Percentiles rank a stretch among this genome's conserved stretches.
Evolutionary conservation across 2,797 vertebrate genomes (phyloP).

Genomic region (Argentina silus): DNA sequence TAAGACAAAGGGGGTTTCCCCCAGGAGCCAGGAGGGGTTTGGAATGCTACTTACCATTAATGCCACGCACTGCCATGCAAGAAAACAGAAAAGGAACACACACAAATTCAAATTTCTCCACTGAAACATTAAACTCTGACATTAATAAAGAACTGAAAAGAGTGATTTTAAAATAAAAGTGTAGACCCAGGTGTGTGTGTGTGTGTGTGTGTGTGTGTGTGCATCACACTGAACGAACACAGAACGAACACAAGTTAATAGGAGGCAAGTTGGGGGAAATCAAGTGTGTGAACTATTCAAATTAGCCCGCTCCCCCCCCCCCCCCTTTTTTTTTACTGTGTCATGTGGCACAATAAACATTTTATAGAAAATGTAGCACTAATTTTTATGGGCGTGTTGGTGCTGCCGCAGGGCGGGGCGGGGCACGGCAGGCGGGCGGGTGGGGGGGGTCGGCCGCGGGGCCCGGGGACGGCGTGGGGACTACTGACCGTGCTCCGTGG

Average conservation of each 20-base stretch:
- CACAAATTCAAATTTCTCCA: conserved; percentile 43
- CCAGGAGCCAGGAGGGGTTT: not conserved
- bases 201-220: not conserved
- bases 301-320: conserved; percentile 39
- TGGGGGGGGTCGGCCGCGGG: conserved; percentile 8
- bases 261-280: conserved; percentile 43
- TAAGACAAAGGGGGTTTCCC: not conserved
- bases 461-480: conserved; percentile 51
- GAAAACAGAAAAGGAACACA: conserved; percentile 45
- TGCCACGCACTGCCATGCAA: conserved; percentile 66
- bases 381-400: conserved; percentile 80
- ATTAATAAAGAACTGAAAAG: conserved; percentile 4
- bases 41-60: conserved; percentile 69
- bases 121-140: conserved; percentile 19
- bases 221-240: not conserved
- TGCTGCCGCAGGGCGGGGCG: conserved; percentile 63
- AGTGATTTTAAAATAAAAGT: conserved; percentile 4
- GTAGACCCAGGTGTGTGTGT: conserved; percentile 15
- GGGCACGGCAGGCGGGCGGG: not conserved
- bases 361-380: conserved; percentile 71
- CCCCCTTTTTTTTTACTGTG: conserved; percentile 42
- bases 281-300: conserved; percentile 57
- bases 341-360: conserved; percentile 70
- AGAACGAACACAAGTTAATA: conserved; percentile 37
- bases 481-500: conserved; percentile 91